Percentiles rank a stretch among this genome's conserved stretches.
Evolutionary conservation across 2,888 invertebrate species (phyloP).

Genomic region (Meta bourneti): DNA sequence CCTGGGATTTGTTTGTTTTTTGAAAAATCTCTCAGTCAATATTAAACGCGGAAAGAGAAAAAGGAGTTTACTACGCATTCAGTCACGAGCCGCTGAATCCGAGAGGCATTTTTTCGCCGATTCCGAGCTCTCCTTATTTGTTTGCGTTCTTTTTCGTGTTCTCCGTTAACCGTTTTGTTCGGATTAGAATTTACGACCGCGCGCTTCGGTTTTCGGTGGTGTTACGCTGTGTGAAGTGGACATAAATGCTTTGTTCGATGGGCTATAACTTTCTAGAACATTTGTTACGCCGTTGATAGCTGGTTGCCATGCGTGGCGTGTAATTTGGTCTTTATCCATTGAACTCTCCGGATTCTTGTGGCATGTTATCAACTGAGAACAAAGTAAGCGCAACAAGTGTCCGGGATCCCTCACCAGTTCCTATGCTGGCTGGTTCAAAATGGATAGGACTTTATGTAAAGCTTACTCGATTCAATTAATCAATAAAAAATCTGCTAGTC

Average conservation of each 20-base stretch:
- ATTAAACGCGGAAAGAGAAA: constrained; percentile 25
- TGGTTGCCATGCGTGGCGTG: neutral
- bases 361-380: constrained; percentile 8
- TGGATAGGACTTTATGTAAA: no score
- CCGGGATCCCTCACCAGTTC: neutral
- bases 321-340: neutral
- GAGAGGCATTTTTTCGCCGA: constrained; percentile 53
- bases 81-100: constrained; percentile 66
- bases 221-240: constrained; percentile 5
- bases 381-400: neutral
- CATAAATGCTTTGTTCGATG: constrained; percentile 45
- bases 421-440: neutral
- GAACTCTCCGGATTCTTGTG: neutral
- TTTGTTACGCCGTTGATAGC: constrained; percentile 22
- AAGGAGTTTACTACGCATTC: constrained; percentile 24
- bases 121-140: neutral
- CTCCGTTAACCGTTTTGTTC: constrained; percentile 40
- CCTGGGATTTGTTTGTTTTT: constrained; percentile 51
- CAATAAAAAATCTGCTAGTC: no score
- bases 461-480: no score
- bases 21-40: constrained; percentile 38
- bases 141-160: constrained; percentile 29
- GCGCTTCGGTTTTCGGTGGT: constrained; percentile 15
- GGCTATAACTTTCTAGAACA: constrained; percentile 65
- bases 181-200: constrained; percentile 46